Evolutionary conservation across 23 tunicate species (phyloP), one percentile per base, ranked within the genome.

Genomic region (Trididemnum nubilum): DNA sequence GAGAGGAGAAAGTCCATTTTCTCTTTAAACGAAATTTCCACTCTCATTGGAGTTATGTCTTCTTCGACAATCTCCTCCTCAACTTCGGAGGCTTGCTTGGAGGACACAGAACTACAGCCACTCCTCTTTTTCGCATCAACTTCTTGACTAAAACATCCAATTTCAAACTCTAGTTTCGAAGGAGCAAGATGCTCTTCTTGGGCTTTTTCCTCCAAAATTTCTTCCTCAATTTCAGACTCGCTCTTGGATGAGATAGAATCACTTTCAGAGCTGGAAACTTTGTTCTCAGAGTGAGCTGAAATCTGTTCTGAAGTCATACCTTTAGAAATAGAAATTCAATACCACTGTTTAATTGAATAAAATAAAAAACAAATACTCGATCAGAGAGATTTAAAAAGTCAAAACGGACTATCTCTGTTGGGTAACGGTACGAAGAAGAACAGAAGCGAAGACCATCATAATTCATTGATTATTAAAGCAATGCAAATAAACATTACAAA

Each of bases 211-310:
- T 73, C 79, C 59, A 7, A 58, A 18, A 73, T 73, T 25, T 73
- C 79, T 25, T 73, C 79, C 29, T 73, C 59, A 73, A 73, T 38
- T 12, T 73, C 79, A 2, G 26, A 4, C 29, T 73, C 79, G 24
- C 33, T 73, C 29, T 22, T 39, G 37, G 21, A 9, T 29, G 57
- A 49, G 12, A n/a, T n/a, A n/a, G n/a, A n/a, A n/a, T n/a, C n/a
- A n/a, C n/a, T n/a, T n/a, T n/a, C 57, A 49, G 57, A 49, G 12
- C 57, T 49, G 18, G 54, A 44, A 44, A 15, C 54, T 44, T 44
- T 15, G 54, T 44, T 15, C 9, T 15, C 15, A 44, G 54, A 44
- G 54, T 9, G 15, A 9, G 54, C 9, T 44, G 54, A 44, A 44
- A 15, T 15, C 9, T 9, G 15, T 9, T 44, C 54, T 7, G 12